Percentiles rank a stretch among this genome's conserved stretches.
Conservation (phyloP, 2,113 vertebrate genomes). For the Labeo catla region DNA sequence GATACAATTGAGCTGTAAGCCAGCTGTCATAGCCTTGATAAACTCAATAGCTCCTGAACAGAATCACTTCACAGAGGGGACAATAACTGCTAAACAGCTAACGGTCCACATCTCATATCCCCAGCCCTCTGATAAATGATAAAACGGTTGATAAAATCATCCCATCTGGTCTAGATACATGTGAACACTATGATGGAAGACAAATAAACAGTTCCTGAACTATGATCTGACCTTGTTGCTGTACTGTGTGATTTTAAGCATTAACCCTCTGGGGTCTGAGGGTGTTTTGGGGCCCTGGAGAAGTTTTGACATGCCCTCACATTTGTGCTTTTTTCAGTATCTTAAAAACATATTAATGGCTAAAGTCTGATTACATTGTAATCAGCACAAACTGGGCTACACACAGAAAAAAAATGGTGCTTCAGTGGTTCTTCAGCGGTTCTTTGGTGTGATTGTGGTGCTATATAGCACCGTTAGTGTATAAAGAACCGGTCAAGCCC, state of each 20-base stretch:
- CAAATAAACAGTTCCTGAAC: background rate
- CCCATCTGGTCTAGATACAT: background rate
- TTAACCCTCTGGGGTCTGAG: no score
- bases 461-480: no score
- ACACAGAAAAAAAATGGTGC: no score
- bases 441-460: no score
- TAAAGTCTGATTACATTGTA: no score
- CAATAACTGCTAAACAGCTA: constrained; percentile 46
- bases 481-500: no score
- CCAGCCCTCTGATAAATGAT: constrained; percentile 26
- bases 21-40: constrained; percentile 52
- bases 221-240: background rate
- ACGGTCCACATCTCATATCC: constrained; percentile 23
- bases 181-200: background rate
- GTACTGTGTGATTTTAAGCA: background rate
- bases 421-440: no score
- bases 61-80: constrained; percentile 12
- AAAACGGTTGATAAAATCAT: constrained; percentile 16
- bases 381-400: no score
- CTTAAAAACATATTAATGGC: no score
- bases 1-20: constrained; percentile 45
- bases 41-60: constrained; percentile 18
- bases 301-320: no score
- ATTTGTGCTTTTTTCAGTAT: no score
- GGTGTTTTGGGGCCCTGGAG: no score